These are phyloP conservation scores for Drosophila ananassae DNA, from an alignment of 1,140 invertebrate species.

Conservation along the genomic window DNA sequence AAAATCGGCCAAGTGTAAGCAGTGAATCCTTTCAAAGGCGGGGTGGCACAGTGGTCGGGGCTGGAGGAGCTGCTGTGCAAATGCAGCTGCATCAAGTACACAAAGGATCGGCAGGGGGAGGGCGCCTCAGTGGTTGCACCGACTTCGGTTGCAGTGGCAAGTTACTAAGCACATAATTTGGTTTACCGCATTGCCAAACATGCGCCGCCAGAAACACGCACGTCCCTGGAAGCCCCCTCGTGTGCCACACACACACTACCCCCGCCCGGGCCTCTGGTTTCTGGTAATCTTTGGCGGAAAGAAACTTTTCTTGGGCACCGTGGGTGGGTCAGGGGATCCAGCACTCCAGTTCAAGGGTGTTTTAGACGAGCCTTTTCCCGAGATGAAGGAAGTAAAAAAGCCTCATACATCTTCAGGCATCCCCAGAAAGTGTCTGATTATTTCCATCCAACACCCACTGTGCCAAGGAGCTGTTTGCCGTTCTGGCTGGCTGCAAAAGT, in stretches of 20 bases:
- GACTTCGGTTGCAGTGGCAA: slow-evolving; percentile 47
- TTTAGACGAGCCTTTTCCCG: not conserved
- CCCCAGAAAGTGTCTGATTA: not conserved
- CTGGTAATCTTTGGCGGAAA: slow-evolving; percentile 63
- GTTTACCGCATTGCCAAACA: slow-evolving; percentile 70
- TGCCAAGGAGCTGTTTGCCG: slow-evolving; percentile 14
- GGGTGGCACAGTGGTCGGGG: not conserved
- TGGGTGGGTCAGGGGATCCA: not conserved
- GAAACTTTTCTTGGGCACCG: slow-evolving; percentile 58
- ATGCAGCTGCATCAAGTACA: slow-evolving; percentile 60
- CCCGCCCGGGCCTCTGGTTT: slow-evolving; percentile 5
- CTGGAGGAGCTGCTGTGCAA: slow-evolving; percentile 33
- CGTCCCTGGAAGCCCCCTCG: slow-evolving; percentile 1
- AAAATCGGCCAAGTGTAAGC: slow-evolving; percentile 42
- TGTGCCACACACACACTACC: not conserved
- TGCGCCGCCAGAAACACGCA: slow-evolving; percentile 59
- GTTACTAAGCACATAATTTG: slow-evolving; percentile 71
- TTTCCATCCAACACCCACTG: slow-evolving; percentile 13
- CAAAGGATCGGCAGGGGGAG: slow-evolving; percentile 32
- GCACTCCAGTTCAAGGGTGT: no score
- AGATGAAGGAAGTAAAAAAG: no score
- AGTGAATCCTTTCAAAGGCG: slow-evolving; percentile 19
- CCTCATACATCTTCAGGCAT: not conserved
- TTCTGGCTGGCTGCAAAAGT: slow-evolving; percentile 28
- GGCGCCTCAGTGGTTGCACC: slow-evolving; percentile 3